Evolutionary conservation across 2,113 vertebrate species (phyloP).

Genomic region (Nestor notabilis): DNA sequence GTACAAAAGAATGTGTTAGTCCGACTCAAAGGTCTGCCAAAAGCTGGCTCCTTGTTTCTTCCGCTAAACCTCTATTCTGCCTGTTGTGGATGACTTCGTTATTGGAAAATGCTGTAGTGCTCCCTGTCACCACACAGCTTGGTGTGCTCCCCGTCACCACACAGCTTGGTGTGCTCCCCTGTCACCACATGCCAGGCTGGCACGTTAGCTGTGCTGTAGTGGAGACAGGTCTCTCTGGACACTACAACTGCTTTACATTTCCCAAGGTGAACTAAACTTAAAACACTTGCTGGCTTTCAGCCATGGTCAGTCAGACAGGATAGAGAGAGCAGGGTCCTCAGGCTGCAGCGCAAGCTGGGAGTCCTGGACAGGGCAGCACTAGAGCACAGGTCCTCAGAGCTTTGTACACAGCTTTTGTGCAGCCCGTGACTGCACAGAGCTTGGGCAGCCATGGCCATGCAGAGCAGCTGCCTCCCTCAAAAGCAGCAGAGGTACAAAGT

Average conservation of each 20-base stretch:
- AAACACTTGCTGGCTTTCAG: background rate
- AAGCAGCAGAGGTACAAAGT: background rate
- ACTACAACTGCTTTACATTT: background rate
- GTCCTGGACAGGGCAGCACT: background rate
- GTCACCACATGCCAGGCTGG: background rate
- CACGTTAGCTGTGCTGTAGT: background rate
- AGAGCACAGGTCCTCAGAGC: background rate
- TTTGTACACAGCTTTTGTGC: background rate
- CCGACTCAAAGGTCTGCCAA: background rate
- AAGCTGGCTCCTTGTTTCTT: background rate
- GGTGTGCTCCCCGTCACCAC: background rate
- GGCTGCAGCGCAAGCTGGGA: background rate
- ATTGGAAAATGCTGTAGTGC: background rate
- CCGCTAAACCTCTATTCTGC: background rate
- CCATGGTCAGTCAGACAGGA: background rate
- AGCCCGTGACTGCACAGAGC: rapidly evolving
- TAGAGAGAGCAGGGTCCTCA: background rate
- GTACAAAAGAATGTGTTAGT: background rate
- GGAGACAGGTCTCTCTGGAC: background rate
- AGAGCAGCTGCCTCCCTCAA: background rate
- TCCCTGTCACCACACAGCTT: background rate
- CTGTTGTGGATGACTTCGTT: background rate
- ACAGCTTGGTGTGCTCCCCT: background rate
- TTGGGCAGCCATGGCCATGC: background rate
- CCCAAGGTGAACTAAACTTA: background rate